Base-by-base conservation (phyloP, 1,140 invertebrate species). In the Drosophila baimaii region DNA sequence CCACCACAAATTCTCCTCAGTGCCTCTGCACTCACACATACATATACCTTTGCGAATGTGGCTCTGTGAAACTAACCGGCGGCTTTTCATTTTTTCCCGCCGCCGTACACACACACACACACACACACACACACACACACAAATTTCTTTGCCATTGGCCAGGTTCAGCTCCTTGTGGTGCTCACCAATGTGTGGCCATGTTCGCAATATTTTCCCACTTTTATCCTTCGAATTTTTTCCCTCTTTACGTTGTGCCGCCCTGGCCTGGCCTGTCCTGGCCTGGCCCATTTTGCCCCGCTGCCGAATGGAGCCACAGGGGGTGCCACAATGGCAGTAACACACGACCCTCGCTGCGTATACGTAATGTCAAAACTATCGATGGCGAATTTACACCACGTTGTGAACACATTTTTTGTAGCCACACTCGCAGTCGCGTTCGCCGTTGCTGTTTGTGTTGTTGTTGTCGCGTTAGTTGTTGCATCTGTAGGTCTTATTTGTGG, bases 361-460 rank as follows among this genome's bases (percentile, higher is more conserved):
- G 74, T 75, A 86, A 88, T 86, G 71, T 61, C 71, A 86, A 79
- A 86, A 80, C 83, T 86, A 88, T 86, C 79, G 83, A 86, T 88
- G 68, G 47, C 56, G 59, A 83, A 79, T 88, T 88, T 88, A 82
- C 75, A 81, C 83, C 58, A 62, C 77, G 62, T 69, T 84, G 73
- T 54, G 73, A 77, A 68, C 62, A 77, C 58, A 75, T 61, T 65
- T 65, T 59, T 77, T 62, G 12, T 77, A 56, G 12, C 66, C 21
- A 25, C 31, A 31, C 23, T 25, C 25, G n/a, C 33, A 56, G 15
- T 21, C 25, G 31, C 17, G 21, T 31, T 29, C 17, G 31, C 25
- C 12, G 46, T 43, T 63, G n/a, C 33, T 39, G 59, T 27, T 51
- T 5, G 10, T 44, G 43, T 55, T 56, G 75, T 46, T 79, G 71